These are phyloP conservation scores for Liparis tanakae DNA, from an alignment of 2,797 vertebrate species.

Conservation along the genomic window DNA sequence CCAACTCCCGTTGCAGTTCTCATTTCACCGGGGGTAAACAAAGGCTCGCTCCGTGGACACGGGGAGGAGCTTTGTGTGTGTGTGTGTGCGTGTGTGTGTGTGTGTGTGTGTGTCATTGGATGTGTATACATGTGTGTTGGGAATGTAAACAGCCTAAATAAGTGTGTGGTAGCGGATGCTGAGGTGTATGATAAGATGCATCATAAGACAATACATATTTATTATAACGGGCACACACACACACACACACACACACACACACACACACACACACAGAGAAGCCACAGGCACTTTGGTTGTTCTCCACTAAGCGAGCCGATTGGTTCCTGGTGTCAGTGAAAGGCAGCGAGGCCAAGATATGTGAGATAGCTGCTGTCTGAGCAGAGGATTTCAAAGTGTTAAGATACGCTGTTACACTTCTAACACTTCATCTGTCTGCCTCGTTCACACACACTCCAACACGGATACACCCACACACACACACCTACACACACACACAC, in stretches of 20 bases:
- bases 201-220: constrained; percentile 59
- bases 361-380: constrained; percentile 73
- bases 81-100: constrained; percentile 21
- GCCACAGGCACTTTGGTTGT: constrained; percentile 43
- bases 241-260: constrained; percentile 23
- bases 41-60: constrained; percentile 57
- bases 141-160: constrained; percentile 30
- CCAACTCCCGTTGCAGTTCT: constrained; percentile 66
- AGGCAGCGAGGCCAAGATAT: constrained; percentile 69
- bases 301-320: constrained; percentile 41
- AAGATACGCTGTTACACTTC: constrained; percentile 70
- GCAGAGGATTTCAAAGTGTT: constrained; percentile 80
- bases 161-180: constrained; percentile 41
- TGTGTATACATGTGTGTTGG: constrained; percentile 29
- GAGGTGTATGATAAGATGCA: constrained; percentile 63
- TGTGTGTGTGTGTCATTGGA: constrained; percentile 18
- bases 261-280: constrained; percentile 24
- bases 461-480: constrained; percentile 45
- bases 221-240: constrained; percentile 44
- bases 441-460: constrained; percentile 48
- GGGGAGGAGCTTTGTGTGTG: constrained; percentile 47
- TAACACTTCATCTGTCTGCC: constrained; percentile 60
- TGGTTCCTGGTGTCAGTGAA: constrained; percentile 67
- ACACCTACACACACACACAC: constrained; percentile 20
- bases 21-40: constrained; percentile 72